Evolutionary conservation across 2,797 vertebrate species (phyloP).

Genomic region (Chelon labrosus): DNA sequence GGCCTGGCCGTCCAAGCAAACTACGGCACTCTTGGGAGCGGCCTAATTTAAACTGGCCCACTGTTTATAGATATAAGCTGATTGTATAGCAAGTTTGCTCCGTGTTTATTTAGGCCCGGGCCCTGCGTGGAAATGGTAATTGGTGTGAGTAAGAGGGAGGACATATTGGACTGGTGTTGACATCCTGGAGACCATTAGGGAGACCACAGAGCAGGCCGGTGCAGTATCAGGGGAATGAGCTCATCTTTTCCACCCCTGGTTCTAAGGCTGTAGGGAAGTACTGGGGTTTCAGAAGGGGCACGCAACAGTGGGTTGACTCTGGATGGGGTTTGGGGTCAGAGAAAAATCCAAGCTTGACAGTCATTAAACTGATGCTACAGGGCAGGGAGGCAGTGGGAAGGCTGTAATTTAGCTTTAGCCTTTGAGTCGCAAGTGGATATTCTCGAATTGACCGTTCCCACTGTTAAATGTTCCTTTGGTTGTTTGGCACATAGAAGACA

Average conservation of each 20-base stretch:
- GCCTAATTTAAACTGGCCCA: conserved; percentile 67
- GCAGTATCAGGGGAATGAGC: conserved; percentile 63
- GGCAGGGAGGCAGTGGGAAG: conserved; percentile 7
- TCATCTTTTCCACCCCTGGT: conserved; percentile 68
- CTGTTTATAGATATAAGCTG: conserved; percentile 78
- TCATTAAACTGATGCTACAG: conserved; percentile 12
- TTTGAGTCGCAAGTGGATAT: conserved; percentile 8
- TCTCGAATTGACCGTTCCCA: neutral
- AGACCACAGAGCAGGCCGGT: conserved; percentile 58
- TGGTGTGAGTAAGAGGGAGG: conserved; percentile 73
- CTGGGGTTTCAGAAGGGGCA: conserved; percentile 36
- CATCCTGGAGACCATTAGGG: conserved; percentile 70
- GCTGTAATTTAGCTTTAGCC: neutral
- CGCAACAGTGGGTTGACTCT: conserved; percentile 23
- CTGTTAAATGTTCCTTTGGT: neutral
- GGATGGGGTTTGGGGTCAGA: conserved; percentile 37
- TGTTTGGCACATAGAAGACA: neutral
- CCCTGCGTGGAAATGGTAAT: conserved; percentile 72
- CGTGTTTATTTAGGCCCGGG: conserved; percentile 77
- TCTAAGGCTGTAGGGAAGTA: conserved; percentile 9
- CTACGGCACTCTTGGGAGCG: conserved; percentile 56
- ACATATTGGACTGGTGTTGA: conserved; percentile 67
- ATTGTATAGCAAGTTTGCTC: conserved; percentile 71
- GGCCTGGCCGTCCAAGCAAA: conserved; percentile 57
- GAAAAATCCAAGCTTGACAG: conserved; percentile 18